Conservation (phyloP, 2,113 vertebrate species). For the Serinus canaria region DNA sequence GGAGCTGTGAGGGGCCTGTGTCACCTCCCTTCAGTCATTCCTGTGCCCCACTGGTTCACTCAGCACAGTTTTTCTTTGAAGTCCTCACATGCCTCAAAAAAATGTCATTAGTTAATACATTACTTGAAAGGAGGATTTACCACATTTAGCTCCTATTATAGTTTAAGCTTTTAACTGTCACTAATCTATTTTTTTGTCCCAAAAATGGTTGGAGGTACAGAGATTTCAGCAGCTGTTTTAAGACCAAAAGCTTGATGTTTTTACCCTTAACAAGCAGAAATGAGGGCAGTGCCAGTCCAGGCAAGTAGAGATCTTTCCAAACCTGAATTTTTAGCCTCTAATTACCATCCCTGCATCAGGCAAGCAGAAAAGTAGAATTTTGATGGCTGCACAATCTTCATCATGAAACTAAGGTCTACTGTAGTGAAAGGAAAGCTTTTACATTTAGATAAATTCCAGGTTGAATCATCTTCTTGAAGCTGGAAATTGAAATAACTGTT, state of each 20-base stretch:
- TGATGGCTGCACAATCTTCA: not conserved
- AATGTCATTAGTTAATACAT: not conserved
- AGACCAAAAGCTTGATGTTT: not conserved
- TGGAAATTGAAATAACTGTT: not conserved
- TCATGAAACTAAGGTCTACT: not conserved
- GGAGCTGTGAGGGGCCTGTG: not conserved
- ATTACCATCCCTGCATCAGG: not conserved
- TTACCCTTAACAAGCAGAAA: not conserved
- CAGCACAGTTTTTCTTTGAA: not conserved
- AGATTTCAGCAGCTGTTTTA: not conserved
- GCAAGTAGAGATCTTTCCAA: not conserved
- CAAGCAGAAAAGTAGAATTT: not conserved
- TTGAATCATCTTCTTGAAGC: not conserved
- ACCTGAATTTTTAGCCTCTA: not conserved
- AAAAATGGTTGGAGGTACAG: not conserved
- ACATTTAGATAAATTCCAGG: not conserved
- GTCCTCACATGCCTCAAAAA: not conserved
- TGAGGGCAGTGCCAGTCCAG: not conserved
- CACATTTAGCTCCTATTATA: not conserved
- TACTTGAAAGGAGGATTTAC: slow-evolving; percentile 7
- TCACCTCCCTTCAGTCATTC: not conserved
- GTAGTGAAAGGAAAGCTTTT: not conserved
- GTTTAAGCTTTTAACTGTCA: slow-evolving; percentile 3
- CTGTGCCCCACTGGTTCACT: not conserved
- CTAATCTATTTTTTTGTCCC: not conserved